These are phyloP conservation scores for Triplophysa siluroides DNA, from an alignment of 2,113 vertebrate species.

Conservation along the genomic window DNA sequence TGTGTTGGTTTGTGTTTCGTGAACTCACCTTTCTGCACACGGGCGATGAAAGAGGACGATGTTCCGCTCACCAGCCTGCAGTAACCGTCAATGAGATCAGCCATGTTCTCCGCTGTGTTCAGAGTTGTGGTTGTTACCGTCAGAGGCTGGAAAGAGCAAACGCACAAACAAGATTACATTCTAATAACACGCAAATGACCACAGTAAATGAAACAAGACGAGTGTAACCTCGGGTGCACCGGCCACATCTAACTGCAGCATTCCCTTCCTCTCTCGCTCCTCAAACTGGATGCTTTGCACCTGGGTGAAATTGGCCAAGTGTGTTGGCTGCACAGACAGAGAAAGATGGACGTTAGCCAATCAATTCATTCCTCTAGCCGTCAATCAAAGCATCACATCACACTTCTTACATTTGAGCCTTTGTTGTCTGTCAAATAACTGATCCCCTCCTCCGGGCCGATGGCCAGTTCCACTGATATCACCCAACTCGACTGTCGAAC, in stretches of 20 bases:
- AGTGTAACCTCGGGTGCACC: slow-evolving; percentile 88
- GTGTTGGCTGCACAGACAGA: slow-evolving; percentile 81
- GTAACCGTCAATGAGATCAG: slow-evolving; percentile 96
- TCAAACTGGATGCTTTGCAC: slow-evolving; percentile 95
- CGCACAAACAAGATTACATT: slow-evolving; percentile 25
- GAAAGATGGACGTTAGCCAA: slow-evolving; percentile 8
- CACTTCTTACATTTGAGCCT: slow-evolving; percentile 87
- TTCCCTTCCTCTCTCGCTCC: slow-evolving; percentile 93
- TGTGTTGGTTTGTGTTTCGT: neutral
- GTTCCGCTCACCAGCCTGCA: slow-evolving; percentile 91
- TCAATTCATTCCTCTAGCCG: neutral
- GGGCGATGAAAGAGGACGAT: slow-evolving; percentile 89
- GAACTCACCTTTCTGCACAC: slow-evolving; percentile 90
- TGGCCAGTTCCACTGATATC: slow-evolving; percentile 95
- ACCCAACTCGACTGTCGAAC: slow-evolving; percentile 91
- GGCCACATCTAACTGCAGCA: slow-evolving; percentile 88
- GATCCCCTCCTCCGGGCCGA: slow-evolving; percentile 97
- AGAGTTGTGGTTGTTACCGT: slow-evolving; percentile 93
- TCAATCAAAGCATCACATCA: neutral
- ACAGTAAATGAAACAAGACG: neutral
- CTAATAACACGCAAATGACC: slow-evolving; percentile 11
- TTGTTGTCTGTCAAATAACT: slow-evolving; percentile 99
- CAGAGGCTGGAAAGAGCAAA: slow-evolving; percentile 81
- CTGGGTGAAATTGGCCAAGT: slow-evolving; percentile 92
- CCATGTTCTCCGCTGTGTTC: slow-evolving; percentile 98